Base-by-base conservation (phyloP, 2,113 vertebrate genomes). In the Leiothrix lutea region DNA sequence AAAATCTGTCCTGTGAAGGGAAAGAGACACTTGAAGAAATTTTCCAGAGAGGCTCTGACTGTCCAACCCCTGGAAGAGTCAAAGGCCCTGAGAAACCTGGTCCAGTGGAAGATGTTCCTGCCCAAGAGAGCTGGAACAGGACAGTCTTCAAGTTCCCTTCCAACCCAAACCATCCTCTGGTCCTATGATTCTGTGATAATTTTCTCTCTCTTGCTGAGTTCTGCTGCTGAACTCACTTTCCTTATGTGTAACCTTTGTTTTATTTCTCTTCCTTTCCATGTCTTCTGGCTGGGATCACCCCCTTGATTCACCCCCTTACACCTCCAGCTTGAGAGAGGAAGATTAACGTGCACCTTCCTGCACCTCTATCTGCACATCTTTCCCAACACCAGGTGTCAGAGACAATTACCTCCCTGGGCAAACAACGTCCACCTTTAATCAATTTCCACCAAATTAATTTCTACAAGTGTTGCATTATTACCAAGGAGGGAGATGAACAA, bases 381-480 rank as follows among this genome's bases (percentile, higher is more conserved):
- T 36, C 48, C 38, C 26, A 42, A 19, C 23, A 42, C 79, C 33
- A 47, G 36, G 22, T 70, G 78, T n/a, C 62, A 54, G 6, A 88
- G 60, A 40, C 54, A 50, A 86, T 71, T 86, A 61, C 64, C 70
- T 92, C 35, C 31, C 33, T 19, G 60, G 45, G 82, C 71, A 94
- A 85, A 94, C 86, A 81, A 64, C 3, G 48, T 73, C 80, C 91
- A 77, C 71, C 65, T 95, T 94, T 89, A 96, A 96, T 96, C 92
- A 94, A 80, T 84, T 93, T 71, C 90, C 86, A 80, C 72, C 5
- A 19, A 95, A 96, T 97, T 97, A 95, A 97, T 96, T 95, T 91
- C 80, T 96, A 92, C 94, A 89, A 89, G 83, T 62, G 57, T 94
- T 92, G 70, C 12, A 4, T 91, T 88, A 86, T 90, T 96, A 86